Conservation (phyloP, 2,888 invertebrate genomes). For the Pardosa pseudoannulata region DNA sequence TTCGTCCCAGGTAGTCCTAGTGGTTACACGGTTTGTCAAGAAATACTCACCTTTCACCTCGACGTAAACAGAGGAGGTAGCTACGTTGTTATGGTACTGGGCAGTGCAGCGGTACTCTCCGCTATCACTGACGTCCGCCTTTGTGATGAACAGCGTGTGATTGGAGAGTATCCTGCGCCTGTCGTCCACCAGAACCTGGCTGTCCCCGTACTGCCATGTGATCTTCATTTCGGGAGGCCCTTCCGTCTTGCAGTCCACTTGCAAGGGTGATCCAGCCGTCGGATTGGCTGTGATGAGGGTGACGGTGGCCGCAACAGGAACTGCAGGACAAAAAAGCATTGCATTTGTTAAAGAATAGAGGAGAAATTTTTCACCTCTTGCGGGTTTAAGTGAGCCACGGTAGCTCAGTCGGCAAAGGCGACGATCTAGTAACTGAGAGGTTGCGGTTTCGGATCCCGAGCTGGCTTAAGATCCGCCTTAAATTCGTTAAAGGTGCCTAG, state of each 20-base stretch:
- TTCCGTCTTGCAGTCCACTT: conserved; percentile 76
- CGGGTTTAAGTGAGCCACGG: too few species aligned
- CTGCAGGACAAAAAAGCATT: too few species aligned
- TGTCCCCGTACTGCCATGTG: conserved; percentile 33
- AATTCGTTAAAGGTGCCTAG: too few species aligned
- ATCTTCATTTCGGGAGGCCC: conserved; percentile 75
- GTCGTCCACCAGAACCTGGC: conserved; percentile 65
- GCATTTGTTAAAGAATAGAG: too few species aligned
- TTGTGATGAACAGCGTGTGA: conserved; percentile 84
- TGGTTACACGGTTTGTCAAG: too few species aligned
- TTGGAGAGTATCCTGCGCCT: conserved; percentile 77
- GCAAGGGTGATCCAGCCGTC: conserved; percentile 75
- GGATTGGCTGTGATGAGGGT: conserved; percentile 75
- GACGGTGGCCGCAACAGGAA: conserved; percentile 74
- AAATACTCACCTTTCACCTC: conserved; percentile 84
- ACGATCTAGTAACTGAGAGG: too few species aligned
- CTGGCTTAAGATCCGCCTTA: too few species aligned
- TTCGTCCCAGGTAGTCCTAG: too few species aligned
- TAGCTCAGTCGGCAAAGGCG: too few species aligned
- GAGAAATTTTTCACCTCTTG: too few species aligned
- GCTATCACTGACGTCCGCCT: conserved; percentile 84
- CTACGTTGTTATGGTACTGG: conserved; percentile 84
- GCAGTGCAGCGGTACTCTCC: conserved; percentile 91
- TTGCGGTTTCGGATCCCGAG: too few species aligned
- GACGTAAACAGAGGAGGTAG: conserved; percentile 82